Conservation (phyloP, 2,113 vertebrate genomes). For the Collichthys lucidus region DNA sequence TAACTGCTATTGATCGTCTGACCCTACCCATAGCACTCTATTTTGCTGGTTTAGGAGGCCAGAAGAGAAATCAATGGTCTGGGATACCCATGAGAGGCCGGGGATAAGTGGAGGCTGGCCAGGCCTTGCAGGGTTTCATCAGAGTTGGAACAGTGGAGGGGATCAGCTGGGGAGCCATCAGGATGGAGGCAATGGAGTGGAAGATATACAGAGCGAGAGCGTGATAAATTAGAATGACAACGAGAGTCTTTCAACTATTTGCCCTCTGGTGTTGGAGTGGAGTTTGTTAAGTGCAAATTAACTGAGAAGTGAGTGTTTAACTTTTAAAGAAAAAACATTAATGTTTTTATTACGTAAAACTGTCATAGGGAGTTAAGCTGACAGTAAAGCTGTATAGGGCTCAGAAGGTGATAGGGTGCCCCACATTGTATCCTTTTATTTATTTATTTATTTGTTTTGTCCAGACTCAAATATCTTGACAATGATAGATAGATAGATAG, state of each 20-base stretch:
- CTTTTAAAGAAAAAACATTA: neutral
- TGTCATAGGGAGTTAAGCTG: neutral
- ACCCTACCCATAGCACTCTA: conserved; percentile 52
- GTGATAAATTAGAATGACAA: conserved; percentile 40
- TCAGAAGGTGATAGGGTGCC: neutral
- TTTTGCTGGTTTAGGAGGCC: conserved; percentile 62
- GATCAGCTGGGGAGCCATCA: conserved; percentile 60
- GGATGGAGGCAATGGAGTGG: conserved; percentile 53
- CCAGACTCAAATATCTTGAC: neutral
- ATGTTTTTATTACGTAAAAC: neutral
- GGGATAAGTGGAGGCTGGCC: conserved; percentile 57
- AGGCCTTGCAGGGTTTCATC: conserved; percentile 56
- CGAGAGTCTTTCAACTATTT: conserved; percentile 16
- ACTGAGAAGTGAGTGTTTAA: neutral
- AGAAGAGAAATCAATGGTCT: conserved; percentile 74
- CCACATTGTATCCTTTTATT: neutral
- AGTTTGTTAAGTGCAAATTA: conserved; percentile 20
- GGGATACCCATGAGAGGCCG: conserved; percentile 64
- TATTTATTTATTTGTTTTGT: neutral
- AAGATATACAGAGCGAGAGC: conserved; percentile 45
- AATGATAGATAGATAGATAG: too few relatives aligned
- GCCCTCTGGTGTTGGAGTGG: neutral
- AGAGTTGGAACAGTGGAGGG: conserved; percentile 32
- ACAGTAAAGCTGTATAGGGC: neutral
- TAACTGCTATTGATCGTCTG: conserved; percentile 69